These are phyloP conservation scores for Monodelphis domestica DNA, from an alignment of 2,797 vertebrate species.

Conservation along the genomic window DNA sequence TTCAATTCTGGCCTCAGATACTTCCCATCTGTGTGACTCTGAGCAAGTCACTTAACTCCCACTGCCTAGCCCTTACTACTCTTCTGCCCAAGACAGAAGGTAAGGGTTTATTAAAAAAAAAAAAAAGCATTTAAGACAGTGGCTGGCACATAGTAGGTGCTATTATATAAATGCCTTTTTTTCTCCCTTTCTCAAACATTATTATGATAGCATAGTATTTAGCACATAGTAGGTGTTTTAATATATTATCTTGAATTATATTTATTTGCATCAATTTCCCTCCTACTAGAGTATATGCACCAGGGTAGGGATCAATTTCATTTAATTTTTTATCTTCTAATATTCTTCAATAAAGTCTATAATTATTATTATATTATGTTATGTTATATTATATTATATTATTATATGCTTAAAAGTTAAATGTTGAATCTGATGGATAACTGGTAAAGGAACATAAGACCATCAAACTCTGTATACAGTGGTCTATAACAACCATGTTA, in stretches of 20 bases:
- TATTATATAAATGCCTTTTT: no score
- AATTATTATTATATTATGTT: no score
- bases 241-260: neutral
- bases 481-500: neutral
- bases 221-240: neutral
- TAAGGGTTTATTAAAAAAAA: no score
- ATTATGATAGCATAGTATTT: no score
- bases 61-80: no score
- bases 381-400: no score
- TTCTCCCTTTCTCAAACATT: no score
- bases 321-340: neutral
- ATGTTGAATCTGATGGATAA: neutral
- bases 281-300: neutral
- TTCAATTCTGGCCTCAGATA: no score
- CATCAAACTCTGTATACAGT: neutral
- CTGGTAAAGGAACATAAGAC: neutral
- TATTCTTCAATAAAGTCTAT: neutral
- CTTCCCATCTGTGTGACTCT: no score
- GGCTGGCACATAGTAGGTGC: neutral
- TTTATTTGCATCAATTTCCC: neutral
- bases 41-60: no score
- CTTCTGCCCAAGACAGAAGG: no score
- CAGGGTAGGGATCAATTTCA: neutral
- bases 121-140: neutral
- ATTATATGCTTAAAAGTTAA: neutral